phyloP scores from a whole-genome alignment of 2,113 vertebrate genomes.

The Gobius niger region DNA sequence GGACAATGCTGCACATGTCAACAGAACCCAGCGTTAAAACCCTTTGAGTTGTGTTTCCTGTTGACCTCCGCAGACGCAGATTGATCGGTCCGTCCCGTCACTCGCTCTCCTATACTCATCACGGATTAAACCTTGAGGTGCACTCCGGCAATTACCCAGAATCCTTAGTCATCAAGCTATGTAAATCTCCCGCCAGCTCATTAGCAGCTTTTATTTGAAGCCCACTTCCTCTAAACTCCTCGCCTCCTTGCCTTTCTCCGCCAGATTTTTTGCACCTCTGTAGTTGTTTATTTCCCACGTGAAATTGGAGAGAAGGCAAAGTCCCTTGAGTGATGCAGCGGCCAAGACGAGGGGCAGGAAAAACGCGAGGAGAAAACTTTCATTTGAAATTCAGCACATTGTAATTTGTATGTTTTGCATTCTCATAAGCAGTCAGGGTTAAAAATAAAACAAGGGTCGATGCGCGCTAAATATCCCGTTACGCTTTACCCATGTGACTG shows the following conservation, averaged over 20 bases:
- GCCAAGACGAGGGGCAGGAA: slow-evolving; percentile 1
- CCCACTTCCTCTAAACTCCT: slow-evolving; percentile 38
- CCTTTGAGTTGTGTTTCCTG: slow-evolving; percentile 14
- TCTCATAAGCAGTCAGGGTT: not conserved
- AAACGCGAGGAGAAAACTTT: not conserved
- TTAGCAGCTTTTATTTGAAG: slow-evolving; percentile 52
- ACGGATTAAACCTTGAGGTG: slow-evolving; percentile 58
- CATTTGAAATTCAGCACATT: not conserved
- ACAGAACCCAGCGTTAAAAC: slow-evolving; percentile 28
- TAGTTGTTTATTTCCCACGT: slow-evolving; percentile 31
- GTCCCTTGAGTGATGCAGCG: slow-evolving; percentile 6
- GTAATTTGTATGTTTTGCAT: not conserved
- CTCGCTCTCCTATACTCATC: slow-evolving; percentile 46
- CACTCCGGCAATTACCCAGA: slow-evolving; percentile 58
- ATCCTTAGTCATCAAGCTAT: slow-evolving; percentile 64
- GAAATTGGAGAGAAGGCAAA: slow-evolving; percentile 16
- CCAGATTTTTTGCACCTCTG: slow-evolving; percentile 34
- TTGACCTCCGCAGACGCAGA: slow-evolving; percentile 48
- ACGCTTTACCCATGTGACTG: slow-evolving; percentile 47
- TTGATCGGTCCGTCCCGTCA: slow-evolving; percentile 51
- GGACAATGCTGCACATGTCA: no score
- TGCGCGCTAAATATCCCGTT: slow-evolving; percentile 45
- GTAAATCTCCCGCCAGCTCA: slow-evolving; percentile 58
- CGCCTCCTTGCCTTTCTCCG: slow-evolving; percentile 22
- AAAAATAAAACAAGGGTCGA: slow-evolving; percentile 1